Evolutionary conservation across 1,140 invertebrate species (phyloP), one percentile per base, ranked within the genome.

Genomic region (Drosophila ambigua): DNA sequence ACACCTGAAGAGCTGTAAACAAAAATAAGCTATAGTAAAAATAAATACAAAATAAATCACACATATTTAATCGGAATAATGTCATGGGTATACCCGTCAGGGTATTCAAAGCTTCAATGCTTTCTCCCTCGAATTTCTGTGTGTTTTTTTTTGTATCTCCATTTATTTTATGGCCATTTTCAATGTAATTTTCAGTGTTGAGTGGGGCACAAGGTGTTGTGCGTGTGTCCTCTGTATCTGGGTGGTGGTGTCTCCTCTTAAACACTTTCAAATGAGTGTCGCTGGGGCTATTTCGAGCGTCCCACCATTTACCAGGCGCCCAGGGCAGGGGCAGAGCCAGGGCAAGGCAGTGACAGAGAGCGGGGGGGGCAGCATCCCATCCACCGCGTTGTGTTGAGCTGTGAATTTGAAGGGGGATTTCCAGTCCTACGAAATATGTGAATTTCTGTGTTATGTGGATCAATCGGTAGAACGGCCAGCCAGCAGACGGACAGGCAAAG

Each of bases 151-250:
- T 64, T 20, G 20, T 1, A 54, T 79, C 69, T 80, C 54, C 65
- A 57, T 24, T 52, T 64, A 76, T 74, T 84, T 84, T 85, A 84
- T 73, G 81, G 66, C 72, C 67, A 80, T 80, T 84, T 84, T 69
- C 73, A 80, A 80, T 85, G 81, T 84, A 85, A 85, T 84, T 77
- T 85, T 80, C 77, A 81, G 73, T 71, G 81, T 73, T 80, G 81
- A 85, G 64, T 74, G 67, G 77, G 81, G 60, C 63, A 85, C 57
- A 84, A 84, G 73, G 77, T 77, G 81, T 73, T 76, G 79, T 76
- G 69, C 75, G 79, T 13, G 79, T 13, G 11, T 76, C 54, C 35
- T 55, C 41, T 58, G 60, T 59, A 41, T 57, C 52, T 31, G 48
- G 50, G 50, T 43, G 39, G 48, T 57, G 50, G 48, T 46, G 64